Conservation (phyloP, 2,888 invertebrate genomes). For the Eurytoma adleriae region DNA sequence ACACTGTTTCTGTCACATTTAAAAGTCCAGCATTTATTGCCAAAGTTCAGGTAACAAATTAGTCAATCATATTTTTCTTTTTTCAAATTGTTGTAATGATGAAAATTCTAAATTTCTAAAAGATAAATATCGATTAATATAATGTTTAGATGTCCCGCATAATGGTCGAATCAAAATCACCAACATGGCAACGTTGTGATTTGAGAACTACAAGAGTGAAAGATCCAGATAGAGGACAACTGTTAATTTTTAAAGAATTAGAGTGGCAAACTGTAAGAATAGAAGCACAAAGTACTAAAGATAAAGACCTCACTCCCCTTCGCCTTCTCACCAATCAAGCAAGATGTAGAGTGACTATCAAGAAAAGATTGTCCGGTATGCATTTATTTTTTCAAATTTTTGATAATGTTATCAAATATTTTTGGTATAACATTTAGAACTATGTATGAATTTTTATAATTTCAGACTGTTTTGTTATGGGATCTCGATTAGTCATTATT, state of each 20-base stretch:
- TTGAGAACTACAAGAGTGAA: conserved; percentile 94
- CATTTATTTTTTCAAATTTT: conserved; percentile 52
- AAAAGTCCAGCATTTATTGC: conserved; percentile 96
- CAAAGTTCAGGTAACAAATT: conserved; percentile 89
- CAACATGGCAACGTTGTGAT: conserved; percentile 92
- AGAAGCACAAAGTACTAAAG: conserved; percentile 92
- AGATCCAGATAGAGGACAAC: conserved; percentile 90
- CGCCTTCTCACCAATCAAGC: conserved; percentile 95
- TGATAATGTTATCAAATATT: not conserved
- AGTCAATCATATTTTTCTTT: not conserved
- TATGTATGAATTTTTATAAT: conserved; percentile 55
- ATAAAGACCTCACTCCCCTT: conserved; percentile 89
- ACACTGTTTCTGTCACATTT: conserved; percentile 95
- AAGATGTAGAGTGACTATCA: conserved; percentile 95
- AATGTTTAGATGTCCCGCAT: conserved; percentile 90
- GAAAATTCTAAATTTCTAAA: conserved; percentile 1
- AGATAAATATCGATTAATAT: conserved; percentile 21
- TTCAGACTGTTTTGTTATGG: conserved; percentile 94
- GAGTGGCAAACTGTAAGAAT: conserved; percentile 98
- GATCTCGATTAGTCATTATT: conserved; percentile 93
- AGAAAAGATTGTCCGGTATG: conserved; percentile 91
- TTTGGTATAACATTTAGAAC: too few species aligned
- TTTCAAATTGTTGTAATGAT: not conserved
- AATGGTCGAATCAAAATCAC: conserved; percentile 94
- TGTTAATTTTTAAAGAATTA: conserved; percentile 97